Percentiles rank a stretch among this genome's conserved stretches.
Conservation (phyloP, 2,888 invertebrate genomes). For the Trichopria drosophilae region DNA sequence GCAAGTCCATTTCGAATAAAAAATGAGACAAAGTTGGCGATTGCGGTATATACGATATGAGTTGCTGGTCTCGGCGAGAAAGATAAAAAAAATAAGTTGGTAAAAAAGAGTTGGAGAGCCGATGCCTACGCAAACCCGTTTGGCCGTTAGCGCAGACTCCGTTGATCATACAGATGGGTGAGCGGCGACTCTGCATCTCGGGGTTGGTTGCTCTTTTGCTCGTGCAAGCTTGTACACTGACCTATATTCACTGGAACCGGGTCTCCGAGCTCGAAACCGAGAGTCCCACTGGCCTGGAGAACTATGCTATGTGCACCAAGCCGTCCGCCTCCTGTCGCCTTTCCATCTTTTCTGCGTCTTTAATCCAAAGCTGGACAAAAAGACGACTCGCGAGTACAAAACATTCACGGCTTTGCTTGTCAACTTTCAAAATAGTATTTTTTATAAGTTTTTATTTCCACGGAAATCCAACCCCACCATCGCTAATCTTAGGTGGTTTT, state of each 20-base stretch:
- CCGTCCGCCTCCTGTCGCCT: constrained; percentile 5
- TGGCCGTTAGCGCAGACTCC: constrained; percentile 50
- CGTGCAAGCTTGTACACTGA: constrained; percentile 55
- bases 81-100: constrained; percentile 27
- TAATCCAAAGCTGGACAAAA: too few relatives aligned
- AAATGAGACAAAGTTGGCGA: too few relatives aligned
- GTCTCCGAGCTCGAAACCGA: constrained; percentile 45
- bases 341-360: not conserved
- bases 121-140: constrained; percentile 53
- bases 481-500: too few relatives aligned
- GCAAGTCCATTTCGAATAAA: too few relatives aligned
- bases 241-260: constrained; percentile 56
- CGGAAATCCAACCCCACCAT: too few relatives aligned
- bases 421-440: too few relatives aligned
- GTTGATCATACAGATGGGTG: not conserved
- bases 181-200: constrained; percentile 8
- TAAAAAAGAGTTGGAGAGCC: constrained; percentile 35
- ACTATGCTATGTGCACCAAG: too few relatives aligned
- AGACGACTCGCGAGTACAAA: too few relatives aligned
- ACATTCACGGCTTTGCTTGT: too few relatives aligned
- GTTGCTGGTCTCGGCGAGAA: too few relatives aligned
- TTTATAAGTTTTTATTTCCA: too few relatives aligned
- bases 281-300: constrained; percentile 49
- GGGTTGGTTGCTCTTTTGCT: constrained; percentile 47
- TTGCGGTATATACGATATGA: too few relatives aligned